phyloP scores from a whole-genome alignment of 2,888 invertebrate species.

The Andrena dorsata region DNA sequence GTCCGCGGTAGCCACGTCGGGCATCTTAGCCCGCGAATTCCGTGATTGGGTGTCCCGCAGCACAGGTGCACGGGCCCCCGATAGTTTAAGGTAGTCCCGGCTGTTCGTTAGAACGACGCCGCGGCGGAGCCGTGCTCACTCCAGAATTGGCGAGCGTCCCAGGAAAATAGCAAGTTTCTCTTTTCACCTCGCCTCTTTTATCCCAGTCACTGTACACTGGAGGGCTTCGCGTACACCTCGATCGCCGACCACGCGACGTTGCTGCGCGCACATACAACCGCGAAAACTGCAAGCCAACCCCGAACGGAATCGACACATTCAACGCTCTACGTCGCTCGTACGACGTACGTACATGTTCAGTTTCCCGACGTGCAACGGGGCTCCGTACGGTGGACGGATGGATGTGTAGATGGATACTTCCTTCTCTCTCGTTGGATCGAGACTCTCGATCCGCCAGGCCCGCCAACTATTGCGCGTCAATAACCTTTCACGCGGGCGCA shows the following conservation, averaged over 20 bases:
- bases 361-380: constrained; percentile 82
- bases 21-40: constrained; percentile 72
- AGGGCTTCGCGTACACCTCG: constrained; percentile 48
- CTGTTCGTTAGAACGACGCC: constrained; percentile 59
- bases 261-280: constrained; percentile 66
- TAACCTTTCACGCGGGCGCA: neutral
- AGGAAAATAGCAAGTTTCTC: constrained; percentile 65
- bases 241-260: constrained; percentile 63
- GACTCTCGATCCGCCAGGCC: constrained; percentile 69
- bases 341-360: constrained; percentile 81
- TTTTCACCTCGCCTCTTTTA: constrained; percentile 64
- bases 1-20: constrained; percentile 68
- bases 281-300: constrained; percentile 61
- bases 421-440: constrained; percentile 72
- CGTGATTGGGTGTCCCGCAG: constrained; percentile 53
- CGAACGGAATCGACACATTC: constrained; percentile 70
- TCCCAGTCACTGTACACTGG: constrained; percentile 57
- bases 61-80: constrained; percentile 19
- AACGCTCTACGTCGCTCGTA: constrained; percentile 76
- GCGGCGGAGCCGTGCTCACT: constrained; percentile 49
- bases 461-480: constrained; percentile 61
- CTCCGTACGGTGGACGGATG: constrained; percentile 73
- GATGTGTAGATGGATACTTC: constrained; percentile 74
- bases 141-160: constrained; percentile 79
- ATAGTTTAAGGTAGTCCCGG: constrained; percentile 40